These are phyloP conservation scores for Philaethria dido DNA, from an alignment of 2,888 invertebrate species.

Conservation along the genomic window DNA sequence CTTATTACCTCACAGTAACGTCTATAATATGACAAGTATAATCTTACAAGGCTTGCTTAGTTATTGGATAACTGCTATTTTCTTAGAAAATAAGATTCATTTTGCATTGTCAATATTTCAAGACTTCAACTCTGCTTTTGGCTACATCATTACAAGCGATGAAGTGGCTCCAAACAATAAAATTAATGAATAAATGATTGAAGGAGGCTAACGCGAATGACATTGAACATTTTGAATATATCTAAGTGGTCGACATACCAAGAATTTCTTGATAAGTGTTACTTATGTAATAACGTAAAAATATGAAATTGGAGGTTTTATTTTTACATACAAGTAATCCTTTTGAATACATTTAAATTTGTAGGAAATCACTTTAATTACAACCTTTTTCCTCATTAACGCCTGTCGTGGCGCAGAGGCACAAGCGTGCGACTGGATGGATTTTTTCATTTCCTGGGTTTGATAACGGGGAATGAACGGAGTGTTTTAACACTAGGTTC, in stretches of 20 bases:
- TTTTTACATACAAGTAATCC: too few species aligned
- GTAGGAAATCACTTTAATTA: too few species aligned
- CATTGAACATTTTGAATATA: conserved; percentile 20
- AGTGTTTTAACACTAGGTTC: too few species aligned
- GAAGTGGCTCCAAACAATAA: conserved; percentile 42
- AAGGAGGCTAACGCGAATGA: conserved; percentile 32
- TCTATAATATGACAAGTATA: conserved; percentile 9
- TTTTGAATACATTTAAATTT: too few species aligned
- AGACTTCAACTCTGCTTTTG: conserved; percentile 19
- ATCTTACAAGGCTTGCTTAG: not conserved
- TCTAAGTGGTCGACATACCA: not conserved
- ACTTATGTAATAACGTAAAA: too few species aligned
- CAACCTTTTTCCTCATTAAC: too few species aligned
- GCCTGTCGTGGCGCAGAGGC: too few species aligned
- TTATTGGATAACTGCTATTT: not conserved
- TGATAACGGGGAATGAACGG: too few species aligned
- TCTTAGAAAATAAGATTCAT: conserved; percentile 23
- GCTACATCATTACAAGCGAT: conserved; percentile 37
- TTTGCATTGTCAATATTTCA: conserved; percentile 11
- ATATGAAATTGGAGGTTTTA: too few species aligned
- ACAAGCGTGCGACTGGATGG: too few species aligned
- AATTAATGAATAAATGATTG: conserved; percentile 22
- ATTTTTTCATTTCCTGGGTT: too few species aligned
- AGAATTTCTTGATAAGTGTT: too few species aligned
- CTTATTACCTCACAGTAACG: conserved; percentile 26